Evolutionary conservation across 1,140 invertebrate genomes (phyloP), one percentile per base, ranked within the genome.

Genomic region (Zaprionus inermis): DNA sequence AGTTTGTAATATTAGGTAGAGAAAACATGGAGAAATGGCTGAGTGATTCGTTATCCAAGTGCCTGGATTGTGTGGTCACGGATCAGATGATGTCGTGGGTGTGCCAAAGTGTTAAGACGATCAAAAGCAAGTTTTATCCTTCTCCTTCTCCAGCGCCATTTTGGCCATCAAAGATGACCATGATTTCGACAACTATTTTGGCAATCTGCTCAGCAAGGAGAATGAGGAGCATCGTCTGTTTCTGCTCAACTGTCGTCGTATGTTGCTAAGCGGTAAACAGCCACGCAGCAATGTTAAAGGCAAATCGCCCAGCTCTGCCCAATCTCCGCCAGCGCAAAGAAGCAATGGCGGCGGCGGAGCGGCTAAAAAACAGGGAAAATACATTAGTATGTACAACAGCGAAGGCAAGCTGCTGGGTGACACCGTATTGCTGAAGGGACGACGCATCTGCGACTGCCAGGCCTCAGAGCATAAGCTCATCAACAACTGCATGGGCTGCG

Each of bases 401-500:
- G 96, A 97, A 90, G 96, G 96, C 2, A 94, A 95, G 70, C n/a
- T 91, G 1, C 92, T 94, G 92, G 94, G 94, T 82, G 93, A 96
- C 91, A 93, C 93, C 6, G 85, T 96, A 67, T 79, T 96, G 51
- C 90, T 96, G 5, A 95, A 96, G 94, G 96, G 98, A 41, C 94
- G 98, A 61, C 95, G 97, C 78, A 92, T 93, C 51, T 99, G 99
- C 93, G 94, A 98, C 59, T 99, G 99, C 91, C 96, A 99, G 93
- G 98, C 98, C 2, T 94, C 95, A 14, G 96, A 96, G 90, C 99
- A 99, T 93, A 93, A 95, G 56, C 93, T 99, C 11, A 95, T 99
- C 54, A 98, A 97, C 90, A 99, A 99, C 93, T 99, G 99, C 85
- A 88, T 97, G 0, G 95, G 95, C 59, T 99, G 99, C 94, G 99